Evolutionary conservation across 2,888 invertebrate genomes (phyloP).

Genomic region (Trissolcus japonicus): DNA sequence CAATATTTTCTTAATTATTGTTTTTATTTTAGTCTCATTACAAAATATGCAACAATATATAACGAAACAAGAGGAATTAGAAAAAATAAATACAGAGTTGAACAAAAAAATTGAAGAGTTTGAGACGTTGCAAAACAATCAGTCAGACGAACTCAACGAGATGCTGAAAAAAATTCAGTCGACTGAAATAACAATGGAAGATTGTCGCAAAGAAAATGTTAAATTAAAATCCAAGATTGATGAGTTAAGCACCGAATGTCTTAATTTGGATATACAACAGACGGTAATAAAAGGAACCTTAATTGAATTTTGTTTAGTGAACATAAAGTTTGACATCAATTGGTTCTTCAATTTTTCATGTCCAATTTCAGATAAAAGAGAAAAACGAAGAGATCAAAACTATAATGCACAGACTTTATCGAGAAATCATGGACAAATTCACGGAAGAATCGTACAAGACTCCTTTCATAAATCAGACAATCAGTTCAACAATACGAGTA

Average conservation of each 20-base stretch:
- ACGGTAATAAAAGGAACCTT: conserved; percentile 16
- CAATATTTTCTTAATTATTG: not conserved
- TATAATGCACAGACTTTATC: conserved; percentile 69
- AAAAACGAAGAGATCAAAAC: conserved; percentile 66
- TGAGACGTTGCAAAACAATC: conserved; percentile 53
- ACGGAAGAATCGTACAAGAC: conserved; percentile 63
- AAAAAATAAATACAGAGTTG: conserved; percentile 56
- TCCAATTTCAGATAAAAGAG: conserved; percentile 49
- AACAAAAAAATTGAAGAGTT: conserved; percentile 60
- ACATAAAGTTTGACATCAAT: not conserved
- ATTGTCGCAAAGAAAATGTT: conserved; percentile 59
- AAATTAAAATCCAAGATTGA: conserved; percentile 34
- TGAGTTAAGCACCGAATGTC: conserved; percentile 28
- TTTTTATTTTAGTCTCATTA: conserved; percentile 6
- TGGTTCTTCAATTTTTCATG: not conserved
- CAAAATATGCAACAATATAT: conserved; percentile 30
- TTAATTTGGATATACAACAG: conserved; percentile 29
- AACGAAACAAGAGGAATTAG: conserved; percentile 46
- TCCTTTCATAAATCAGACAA: conserved; percentile 63
- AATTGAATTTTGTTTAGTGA: not conserved
- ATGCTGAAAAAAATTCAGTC: conserved; percentile 56
- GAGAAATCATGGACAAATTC: conserved; percentile 63
- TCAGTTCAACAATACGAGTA: conserved; percentile 66
- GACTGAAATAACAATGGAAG: conserved; percentile 46
- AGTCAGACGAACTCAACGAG: conserved; percentile 53